phyloP scores from a whole-genome alignment of 1,140 invertebrate genomes.

The Bombyx mori region ASM3026992v2 NC_085133.1:5467001-5467500 shows the following conservation, averaged over 20 bases:
- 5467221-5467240: slow-evolving; percentile 11
- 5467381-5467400: not conserved
- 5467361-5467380: not conserved
- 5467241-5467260: slow-evolving; percentile 3
- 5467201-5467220: slow-evolving; percentile 9
- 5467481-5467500: no score
- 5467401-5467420: not conserved
- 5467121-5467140: slow-evolving; percentile 4
- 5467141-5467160: slow-evolving; percentile 5
- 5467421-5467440: not conserved
- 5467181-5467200: no score
- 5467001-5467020: not conserved
- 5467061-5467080: no score
- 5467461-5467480: no score
- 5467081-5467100: slow-evolving; percentile 4
- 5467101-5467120: no score
- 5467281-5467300: slow-evolving; percentile 4
- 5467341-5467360: not conserved
- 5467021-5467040: slow-evolving; percentile 1
- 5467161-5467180: slow-evolving; percentile 13
- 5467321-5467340: not conserved
- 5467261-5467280: not conserved
- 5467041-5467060: no score
- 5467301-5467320: slow-evolving; percentile 6
- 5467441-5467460: no score